These are phyloP conservation scores for fruit fly (Drosophila melanogaster) DNA, from an alignment of 1,140 invertebrate genomes.

Conservation along the genomic window DNA sequence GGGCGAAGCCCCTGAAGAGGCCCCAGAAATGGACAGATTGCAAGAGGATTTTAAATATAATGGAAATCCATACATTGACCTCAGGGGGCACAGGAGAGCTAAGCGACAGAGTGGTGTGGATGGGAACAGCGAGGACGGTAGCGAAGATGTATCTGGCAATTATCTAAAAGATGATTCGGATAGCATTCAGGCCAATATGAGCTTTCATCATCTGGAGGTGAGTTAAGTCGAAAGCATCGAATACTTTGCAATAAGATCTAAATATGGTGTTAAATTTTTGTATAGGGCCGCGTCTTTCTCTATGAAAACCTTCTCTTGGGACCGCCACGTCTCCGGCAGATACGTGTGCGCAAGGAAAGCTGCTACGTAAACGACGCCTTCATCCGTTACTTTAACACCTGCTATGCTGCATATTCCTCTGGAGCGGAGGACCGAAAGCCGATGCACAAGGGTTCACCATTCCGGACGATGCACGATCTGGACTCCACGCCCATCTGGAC, in stretches of 20 bases:
- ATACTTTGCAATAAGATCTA: no score
- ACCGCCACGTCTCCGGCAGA: constrained; percentile 71
- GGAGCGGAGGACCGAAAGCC: constrained; percentile 29
- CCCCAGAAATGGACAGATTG: background rate
- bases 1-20: background rate
- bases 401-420: constrained; percentile 56
- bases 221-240: no score
- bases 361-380: constrained; percentile 75
- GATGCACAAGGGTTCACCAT: constrained; percentile 17
- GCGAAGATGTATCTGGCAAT: background rate
- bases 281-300: constrained; percentile 52
- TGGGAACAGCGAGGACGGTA: no score
- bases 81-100: background rate
- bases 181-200: background rate
- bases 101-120: no score
- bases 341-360: constrained; percentile 60
- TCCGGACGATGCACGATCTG: constrained; percentile 37
- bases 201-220: constrained; percentile 1
- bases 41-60: background rate
- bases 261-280: no score
- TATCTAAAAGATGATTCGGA: background rate
- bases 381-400: constrained; percentile 69
- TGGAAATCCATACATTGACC: background rate
- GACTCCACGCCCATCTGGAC: constrained; percentile 55
- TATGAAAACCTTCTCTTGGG: constrained; percentile 70